Conservation (phyloP, 1,140 invertebrate genomes). For the Scylla paramamosain region DNA sequence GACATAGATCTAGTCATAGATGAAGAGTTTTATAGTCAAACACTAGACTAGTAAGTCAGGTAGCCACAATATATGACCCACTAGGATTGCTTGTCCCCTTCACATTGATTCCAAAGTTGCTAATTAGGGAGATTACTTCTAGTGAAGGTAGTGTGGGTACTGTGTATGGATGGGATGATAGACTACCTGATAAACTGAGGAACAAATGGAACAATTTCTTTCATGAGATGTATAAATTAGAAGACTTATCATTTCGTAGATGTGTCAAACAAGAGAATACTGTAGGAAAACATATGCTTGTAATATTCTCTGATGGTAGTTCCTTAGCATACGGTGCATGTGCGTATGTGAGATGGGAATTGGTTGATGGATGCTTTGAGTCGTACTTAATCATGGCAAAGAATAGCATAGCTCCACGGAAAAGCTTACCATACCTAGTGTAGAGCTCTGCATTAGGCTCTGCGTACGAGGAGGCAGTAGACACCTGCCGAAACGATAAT, state of each 20-base stretch:
- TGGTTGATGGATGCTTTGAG: conserved; percentile 28
- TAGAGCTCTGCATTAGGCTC: no score
- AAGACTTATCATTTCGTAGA: no score
- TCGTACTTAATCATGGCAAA: conserved; percentile 37
- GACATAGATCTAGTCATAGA: background rate
- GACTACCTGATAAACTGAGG: background rate
- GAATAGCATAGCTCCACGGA: conserved; percentile 38
- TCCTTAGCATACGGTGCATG: conserved; percentile 23
- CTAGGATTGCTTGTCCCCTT: conserved; percentile 6
- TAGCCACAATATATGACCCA: conserved; percentile 34
- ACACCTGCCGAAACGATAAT: no score
- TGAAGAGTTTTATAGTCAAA: conserved; percentile 39
- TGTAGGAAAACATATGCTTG: background rate
- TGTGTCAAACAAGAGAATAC: no score
- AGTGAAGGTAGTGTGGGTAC: background rate
- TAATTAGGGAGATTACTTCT: background rate
- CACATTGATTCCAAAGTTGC: no score
- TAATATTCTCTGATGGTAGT: conserved; percentile 43
- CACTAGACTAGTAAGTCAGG: conserved; percentile 45
- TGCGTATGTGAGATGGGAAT: conserved; percentile 17
- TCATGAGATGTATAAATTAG: conserved; percentile 37
- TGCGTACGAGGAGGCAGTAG: no score
- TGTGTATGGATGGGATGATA: background rate
- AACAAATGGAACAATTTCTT: conserved; percentile 24
- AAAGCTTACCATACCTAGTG: conserved; percentile 42